These are phyloP conservation scores for Scytalopus superciliaris DNA, from an alignment of 2,113 vertebrate genomes.

Conservation along the genomic window DNA sequence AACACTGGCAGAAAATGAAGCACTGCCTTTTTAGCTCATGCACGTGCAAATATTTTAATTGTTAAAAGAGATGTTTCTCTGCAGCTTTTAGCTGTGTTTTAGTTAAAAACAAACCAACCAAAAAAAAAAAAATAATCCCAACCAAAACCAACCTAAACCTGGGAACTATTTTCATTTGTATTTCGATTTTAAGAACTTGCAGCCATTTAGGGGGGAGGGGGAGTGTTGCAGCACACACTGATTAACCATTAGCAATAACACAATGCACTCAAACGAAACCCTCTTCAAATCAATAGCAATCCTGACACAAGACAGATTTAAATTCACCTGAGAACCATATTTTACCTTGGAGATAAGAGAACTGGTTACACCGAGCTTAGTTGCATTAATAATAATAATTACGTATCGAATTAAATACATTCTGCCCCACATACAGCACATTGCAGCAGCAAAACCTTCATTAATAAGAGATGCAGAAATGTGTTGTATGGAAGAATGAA, in stretches of 20 bases:
- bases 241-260: neutral
- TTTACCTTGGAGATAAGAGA: conserved; percentile 19
- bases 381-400: conserved; percentile 15
- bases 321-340: neutral
- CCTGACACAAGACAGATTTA: neutral
- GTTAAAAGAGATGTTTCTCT: neutral
- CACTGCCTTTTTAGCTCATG: neutral
- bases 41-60: neutral
- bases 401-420: neutral
- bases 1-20: neutral
- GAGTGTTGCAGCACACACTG: neutral
- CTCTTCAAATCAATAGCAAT: conserved; percentile 26
- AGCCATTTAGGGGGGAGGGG: neutral
- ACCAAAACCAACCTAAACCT: neutral
- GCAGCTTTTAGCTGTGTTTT: neutral
- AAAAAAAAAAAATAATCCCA: accelerated
- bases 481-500: neutral
- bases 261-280: neutral
- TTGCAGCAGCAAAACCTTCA: neutral
- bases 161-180: neutral
- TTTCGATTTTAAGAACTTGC: neutral
- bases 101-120: neutral
- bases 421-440: neutral
- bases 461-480: conserved; percentile 8
- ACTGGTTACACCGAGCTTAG: neutral